Percentiles rank a stretch among this genome's conserved stretches.
Conservation (phyloP, 64 coral and sea anemone species). For the Pachyseris speciosa region DNA sequence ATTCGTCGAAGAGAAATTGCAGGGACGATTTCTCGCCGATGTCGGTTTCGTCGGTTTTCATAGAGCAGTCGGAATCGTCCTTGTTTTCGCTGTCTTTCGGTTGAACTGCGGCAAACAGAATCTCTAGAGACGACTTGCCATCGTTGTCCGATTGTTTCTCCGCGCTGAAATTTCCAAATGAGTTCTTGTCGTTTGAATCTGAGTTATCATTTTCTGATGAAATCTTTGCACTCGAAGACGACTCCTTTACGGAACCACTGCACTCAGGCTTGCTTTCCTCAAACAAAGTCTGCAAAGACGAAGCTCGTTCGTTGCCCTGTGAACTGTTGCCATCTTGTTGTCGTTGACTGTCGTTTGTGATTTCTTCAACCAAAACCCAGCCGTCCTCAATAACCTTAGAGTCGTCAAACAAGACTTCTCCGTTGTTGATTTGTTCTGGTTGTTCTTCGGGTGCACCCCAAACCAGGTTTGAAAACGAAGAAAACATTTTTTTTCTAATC, state of each 20-base stretch:
- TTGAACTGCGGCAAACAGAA: slow-evolving; percentile 53
- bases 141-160: slow-evolving; percentile 32
- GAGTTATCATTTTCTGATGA: neutral
- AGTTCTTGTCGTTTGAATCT: slow-evolving; percentile 11
- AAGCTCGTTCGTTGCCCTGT: neutral
- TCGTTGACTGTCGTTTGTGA: neutral
- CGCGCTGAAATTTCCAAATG: slow-evolving; percentile 42
- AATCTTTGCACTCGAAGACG: neutral
- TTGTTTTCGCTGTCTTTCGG: neutral
- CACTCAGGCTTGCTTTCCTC: slow-evolving; percentile 40
- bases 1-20: slow-evolving; percentile 35
- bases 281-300: slow-evolving; percentile 56
- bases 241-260: neutral
- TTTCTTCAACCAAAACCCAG: slow-evolving; percentile 80
- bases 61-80: neutral
- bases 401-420: slow-evolving; percentile 32
- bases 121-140: slow-evolving; percentile 67
- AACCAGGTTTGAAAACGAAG: slow-evolving; percentile 64
- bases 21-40: slow-evolving; percentile 7
- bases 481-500: slow-evolving; percentile 61
- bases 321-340: neutral
- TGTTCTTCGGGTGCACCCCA: slow-evolving; percentile 51
- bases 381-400: slow-evolving; percentile 64
- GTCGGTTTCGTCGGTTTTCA: slow-evolving; percentile 28
- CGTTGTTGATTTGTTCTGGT: neutral